phyloP scores from a whole-genome alignment of 1,140 invertebrate species.

The Drosophila teissieri region DNA sequence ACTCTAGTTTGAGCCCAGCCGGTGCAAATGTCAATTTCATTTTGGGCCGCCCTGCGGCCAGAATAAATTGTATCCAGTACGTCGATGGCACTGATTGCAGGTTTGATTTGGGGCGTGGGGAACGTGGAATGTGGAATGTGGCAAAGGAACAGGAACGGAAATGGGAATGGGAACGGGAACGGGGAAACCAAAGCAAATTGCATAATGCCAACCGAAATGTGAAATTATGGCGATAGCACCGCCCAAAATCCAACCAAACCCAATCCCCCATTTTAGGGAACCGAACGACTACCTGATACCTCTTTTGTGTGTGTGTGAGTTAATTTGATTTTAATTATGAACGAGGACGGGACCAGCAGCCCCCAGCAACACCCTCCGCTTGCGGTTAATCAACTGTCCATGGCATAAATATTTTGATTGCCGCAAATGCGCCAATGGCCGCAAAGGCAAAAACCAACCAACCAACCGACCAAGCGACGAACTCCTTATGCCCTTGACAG shows the following conservation, averaged over 20 bases:
- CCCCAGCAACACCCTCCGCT: conserved; percentile 52
- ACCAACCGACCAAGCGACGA: neutral
- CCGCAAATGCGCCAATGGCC: conserved; percentile 43
- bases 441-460: neutral
- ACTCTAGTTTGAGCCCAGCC: conserved; percentile 19
- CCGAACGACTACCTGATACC: neutral
- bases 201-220: conserved; percentile 38
- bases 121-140: too few species aligned
- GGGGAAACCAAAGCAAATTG: conserved; percentile 17
- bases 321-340: conserved; percentile 83
- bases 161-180: neutral
- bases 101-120: neutral
- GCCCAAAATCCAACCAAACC: neutral
- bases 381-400: conserved; percentile 76
- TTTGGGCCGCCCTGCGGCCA: conserved; percentile 26
- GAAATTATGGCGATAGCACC: conserved; percentile 23
- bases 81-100: conserved; percentile 44
- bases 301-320: conserved; percentile 48
- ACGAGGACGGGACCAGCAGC: conserved; percentile 32
- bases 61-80: conserved; percentile 38
- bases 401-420: conserved; percentile 79
- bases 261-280: neutral
- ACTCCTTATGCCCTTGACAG: conserved; percentile 26
- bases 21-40: conserved; percentile 64
- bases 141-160: neutral